Evolutionary conservation across 1,140 invertebrate genomes (phyloP).

Genomic region (Calosoma granatense): DNA sequence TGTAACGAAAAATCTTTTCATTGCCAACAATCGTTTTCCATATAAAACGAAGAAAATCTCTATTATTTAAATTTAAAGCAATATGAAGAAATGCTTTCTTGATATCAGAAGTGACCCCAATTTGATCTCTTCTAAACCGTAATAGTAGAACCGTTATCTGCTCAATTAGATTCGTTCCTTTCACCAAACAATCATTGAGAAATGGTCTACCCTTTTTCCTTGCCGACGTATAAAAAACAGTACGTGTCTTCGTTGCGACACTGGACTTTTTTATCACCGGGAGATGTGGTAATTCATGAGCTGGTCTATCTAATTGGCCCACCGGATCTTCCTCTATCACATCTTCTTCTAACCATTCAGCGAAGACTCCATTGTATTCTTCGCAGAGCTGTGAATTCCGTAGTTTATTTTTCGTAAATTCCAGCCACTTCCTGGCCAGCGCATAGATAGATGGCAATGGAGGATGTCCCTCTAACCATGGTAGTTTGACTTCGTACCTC

Average conservation of each 20-base stretch:
- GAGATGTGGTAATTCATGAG: slow-evolving; percentile 29
- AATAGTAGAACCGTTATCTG: slow-evolving; percentile 28
- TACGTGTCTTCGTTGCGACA: slow-evolving; percentile 17
- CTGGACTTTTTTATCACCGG: slow-evolving; percentile 26
- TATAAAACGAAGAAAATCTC: slow-evolving; percentile 26
- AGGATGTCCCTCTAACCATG: slow-evolving; percentile 25
- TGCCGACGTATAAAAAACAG: slow-evolving; percentile 28
- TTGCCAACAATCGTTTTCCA: slow-evolving; percentile 19
- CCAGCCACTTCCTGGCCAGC: no score
- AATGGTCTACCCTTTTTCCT: slow-evolving; percentile 14
- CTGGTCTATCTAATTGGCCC: slow-evolving; percentile 12
- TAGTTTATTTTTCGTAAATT: no score
- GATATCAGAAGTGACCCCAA: slow-evolving; percentile 32
- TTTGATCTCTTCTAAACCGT: slow-evolving; percentile 28
- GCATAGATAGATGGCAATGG: slow-evolving; percentile 14
- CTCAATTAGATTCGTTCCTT: slow-evolving; percentile 31
- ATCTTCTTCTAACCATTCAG: slow-evolving; percentile 16
- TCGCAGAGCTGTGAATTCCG: slow-evolving; percentile 19
- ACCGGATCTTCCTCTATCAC: slow-evolving; percentile 26
- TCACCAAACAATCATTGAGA: slow-evolving; percentile 18
- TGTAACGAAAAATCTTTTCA: slow-evolving; percentile 14
- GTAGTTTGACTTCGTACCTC: slow-evolving; percentile 26
- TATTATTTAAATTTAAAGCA: slow-evolving; percentile 17
- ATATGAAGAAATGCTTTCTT: slow-evolving; percentile 34
- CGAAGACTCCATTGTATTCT: slow-evolving; percentile 27